Conservation (phyloP, 1,140 invertebrate genomes). For the Heliconius eleuchia region DNA sequence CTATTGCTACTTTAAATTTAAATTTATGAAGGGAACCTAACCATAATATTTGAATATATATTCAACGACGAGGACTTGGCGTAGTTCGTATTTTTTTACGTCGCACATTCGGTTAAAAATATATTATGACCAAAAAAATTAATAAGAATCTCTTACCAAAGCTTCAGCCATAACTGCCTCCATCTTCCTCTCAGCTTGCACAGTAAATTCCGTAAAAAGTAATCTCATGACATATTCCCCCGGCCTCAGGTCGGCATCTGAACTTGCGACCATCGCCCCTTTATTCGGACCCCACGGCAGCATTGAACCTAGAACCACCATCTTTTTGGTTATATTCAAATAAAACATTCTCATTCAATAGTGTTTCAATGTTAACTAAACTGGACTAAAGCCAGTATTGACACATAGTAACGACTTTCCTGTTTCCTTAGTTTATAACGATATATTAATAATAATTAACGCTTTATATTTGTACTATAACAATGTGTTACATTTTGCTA, state of each 20-base stretch:
- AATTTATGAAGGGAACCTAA: too few relatives aligned
- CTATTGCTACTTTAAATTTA: too few relatives aligned
- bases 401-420: background rate
- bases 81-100: too few relatives aligned
- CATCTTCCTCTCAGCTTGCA: constrained; percentile 96
- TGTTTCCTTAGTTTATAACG: constrained; percentile 4
- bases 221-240: constrained; percentile 98
- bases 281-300: constrained; percentile 92
- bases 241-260: constrained; percentile 87
- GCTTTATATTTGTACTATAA: too few relatives aligned
- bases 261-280: constrained; percentile 83
- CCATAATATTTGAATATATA: too few relatives aligned
- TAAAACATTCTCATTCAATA: background rate
- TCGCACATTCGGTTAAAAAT: too few relatives aligned
- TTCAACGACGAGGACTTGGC: too few relatives aligned
- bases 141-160: constrained; percentile 81
- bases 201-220: constrained; percentile 96
- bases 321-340: constrained; percentile 13
- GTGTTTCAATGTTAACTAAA: background rate
- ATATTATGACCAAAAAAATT: too few relatives aligned
- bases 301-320: constrained; percentile 74
- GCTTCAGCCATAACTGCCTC: constrained; percentile 96
- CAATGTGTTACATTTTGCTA: too few relatives aligned
- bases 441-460: constrained; percentile 3
- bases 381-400: background rate